These are phyloP conservation scores for Phasia obesa DNA, from an alignment of 2,888 invertebrate genomes.

Conservation along the genomic window DNA sequence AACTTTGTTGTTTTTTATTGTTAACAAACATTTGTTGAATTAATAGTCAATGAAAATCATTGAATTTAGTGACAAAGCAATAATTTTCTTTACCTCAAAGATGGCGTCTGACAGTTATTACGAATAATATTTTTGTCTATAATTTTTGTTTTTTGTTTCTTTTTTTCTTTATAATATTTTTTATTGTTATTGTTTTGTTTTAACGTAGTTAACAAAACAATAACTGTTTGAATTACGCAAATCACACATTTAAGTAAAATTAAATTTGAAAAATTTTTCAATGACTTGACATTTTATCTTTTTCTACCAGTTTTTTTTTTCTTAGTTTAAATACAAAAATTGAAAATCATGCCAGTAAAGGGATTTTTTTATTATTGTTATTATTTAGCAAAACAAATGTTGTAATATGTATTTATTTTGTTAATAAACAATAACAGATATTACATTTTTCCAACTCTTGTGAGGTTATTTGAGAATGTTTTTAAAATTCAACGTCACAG, in stretches of 20 bases:
- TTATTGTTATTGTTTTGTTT: slow-evolving; percentile 13
- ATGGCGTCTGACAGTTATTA: slow-evolving; percentile 57
- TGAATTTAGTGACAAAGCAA: slow-evolving; percentile 67
- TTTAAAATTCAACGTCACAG: neutral
- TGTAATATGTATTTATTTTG: slow-evolving; percentile 54
- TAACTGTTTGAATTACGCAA: slow-evolving; percentile 68
- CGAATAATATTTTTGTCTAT: slow-evolving; percentile 30
- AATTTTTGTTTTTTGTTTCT: slow-evolving; percentile 16
- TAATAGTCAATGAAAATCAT: slow-evolving; percentile 70
- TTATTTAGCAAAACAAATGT: slow-evolving; percentile 35
- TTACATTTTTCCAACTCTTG: neutral
- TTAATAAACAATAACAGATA: slow-evolving; percentile 47
- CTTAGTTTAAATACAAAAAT: slow-evolving; percentile 15
- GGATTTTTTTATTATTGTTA: slow-evolving; percentile 26
- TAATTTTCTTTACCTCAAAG: slow-evolving; percentile 58
- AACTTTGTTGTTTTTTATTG: slow-evolving; percentile 11
- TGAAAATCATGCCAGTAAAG: slow-evolving; percentile 49
- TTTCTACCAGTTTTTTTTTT: slow-evolving; percentile 28
- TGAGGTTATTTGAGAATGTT: neutral
- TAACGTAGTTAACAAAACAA: slow-evolving; percentile 51
- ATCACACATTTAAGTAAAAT: slow-evolving; percentile 65
- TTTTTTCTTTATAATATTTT: slow-evolving; percentile 12
- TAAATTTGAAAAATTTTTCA: slow-evolving; percentile 47
- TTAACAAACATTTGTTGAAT: slow-evolving; percentile 48
- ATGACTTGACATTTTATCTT: slow-evolving; percentile 52